phyloP scores from a whole-genome alignment of 2,797 vertebrate genomes.

The Lepidocolaptes lacrymiger region DNA sequence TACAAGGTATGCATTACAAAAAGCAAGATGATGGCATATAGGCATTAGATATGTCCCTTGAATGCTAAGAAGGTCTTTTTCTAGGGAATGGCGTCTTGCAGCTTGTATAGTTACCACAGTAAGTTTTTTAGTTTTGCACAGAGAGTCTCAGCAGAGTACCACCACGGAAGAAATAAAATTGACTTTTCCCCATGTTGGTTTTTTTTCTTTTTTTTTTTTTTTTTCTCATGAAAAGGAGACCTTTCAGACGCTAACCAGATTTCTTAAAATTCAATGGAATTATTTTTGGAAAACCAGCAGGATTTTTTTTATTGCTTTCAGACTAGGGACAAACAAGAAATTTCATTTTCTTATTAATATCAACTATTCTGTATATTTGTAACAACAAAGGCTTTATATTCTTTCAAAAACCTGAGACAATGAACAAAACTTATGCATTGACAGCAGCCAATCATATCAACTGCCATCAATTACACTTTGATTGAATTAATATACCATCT shows the following conservation, averaged over 20 bases:
- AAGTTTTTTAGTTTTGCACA: not conserved
- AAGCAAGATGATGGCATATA: not conserved
- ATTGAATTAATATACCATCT: not conserved
- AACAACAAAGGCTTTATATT: not conserved
- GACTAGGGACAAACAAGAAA: not conserved
- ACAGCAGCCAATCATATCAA: not conserved
- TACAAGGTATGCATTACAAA: not conserved
- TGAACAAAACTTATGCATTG: not conserved
- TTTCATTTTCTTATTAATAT: not conserved
- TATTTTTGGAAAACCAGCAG: not conserved
- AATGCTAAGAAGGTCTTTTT: not conserved
- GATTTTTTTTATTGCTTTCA: not conserved
- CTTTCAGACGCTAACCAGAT: not conserved
- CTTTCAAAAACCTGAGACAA: not conserved
- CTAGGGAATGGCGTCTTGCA: not conserved
- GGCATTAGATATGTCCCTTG: not conserved
- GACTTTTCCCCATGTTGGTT: fast-evolving
- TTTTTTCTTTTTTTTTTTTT: not conserved
- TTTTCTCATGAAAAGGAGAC: not conserved
- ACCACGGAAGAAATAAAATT: not conserved
- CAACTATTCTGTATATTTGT: not conserved
- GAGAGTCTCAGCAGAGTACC: not conserved
- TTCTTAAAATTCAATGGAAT: not conserved
- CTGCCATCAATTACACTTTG: not conserved
- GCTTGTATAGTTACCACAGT: not conserved